phyloP scores from a whole-genome alignment of 2,797 vertebrate genomes.

The Salarias fasciatus region DNA sequence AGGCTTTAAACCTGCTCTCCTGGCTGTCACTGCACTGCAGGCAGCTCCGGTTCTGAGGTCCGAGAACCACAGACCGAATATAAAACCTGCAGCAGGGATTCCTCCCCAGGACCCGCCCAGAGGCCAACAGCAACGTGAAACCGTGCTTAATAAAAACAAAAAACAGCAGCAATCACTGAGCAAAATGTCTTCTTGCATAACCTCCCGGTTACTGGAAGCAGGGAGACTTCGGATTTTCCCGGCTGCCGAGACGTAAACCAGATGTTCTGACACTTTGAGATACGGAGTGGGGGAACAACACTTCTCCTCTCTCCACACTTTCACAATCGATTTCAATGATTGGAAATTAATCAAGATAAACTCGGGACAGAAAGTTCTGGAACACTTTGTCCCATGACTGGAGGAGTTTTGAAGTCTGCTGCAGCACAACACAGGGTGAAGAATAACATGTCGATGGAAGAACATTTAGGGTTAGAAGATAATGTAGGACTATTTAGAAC shows the following conservation, averaged over 20 bases:
- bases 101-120: conserved; percentile 1
- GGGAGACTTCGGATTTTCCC: conserved; percentile 48
- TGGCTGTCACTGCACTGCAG: conserved; percentile 27
- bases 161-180: too few species aligned
- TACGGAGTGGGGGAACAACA: not conserved
- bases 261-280: conserved; percentile 58
- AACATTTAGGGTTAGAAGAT: too few species aligned
- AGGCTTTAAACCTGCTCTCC: too few species aligned
- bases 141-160: not conserved
- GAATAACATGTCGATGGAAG: too few species aligned
- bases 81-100: conserved; percentile 13
- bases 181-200: conserved; percentile 27
- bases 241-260: conserved; percentile 50
- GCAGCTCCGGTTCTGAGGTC: conserved; percentile 19
- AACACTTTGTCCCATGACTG: too few species aligned
- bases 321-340: conserved; percentile 8
- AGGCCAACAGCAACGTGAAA: not conserved
- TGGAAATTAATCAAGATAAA: too few species aligned
- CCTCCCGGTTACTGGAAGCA: conserved; percentile 50
- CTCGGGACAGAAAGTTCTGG: too few species aligned
- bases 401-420: too few species aligned
- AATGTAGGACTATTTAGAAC: too few species aligned
- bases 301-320: conserved; percentile 16
- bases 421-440: too few species aligned
- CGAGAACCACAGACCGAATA: conserved; percentile 6